Base-by-base conservation (phyloP, 2,888 invertebrate genomes). In the Caenorhabditis sp. region DNA sequence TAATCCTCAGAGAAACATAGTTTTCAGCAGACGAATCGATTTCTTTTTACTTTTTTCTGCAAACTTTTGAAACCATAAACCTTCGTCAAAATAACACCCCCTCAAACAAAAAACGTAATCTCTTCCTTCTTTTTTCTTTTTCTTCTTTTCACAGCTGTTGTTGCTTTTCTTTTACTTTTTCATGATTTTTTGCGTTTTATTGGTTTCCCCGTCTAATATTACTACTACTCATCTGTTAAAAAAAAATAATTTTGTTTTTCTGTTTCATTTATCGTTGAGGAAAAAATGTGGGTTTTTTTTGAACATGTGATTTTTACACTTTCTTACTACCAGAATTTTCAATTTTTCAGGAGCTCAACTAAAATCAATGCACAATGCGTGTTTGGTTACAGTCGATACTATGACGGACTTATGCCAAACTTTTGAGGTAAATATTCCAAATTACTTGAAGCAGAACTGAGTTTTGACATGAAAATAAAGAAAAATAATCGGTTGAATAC, bases 331-430 rank as follows among this genome's bases (percentile, higher is more conserved):
- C n/a, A n/a, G n/a, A n/a, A n/a, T n/a, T n/a, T n/a, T n/a, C n/a
- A n/a, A n/a, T n/a, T n/a, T n/a, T n/a, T n/a, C n/a, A 90, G 90
- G 97, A 60, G 95, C 96, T 4, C 99, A 99, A 90, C 91, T 97
- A 89, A 99, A 99, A 89, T 96, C 97, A 87, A 97, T 95, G 91
- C 97, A 99, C 89, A 99, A 99, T 89, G 93, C 97, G 75, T 91
- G 97, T 64, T 92, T 99, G 74, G 90, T 96, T 36, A 93, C 94
- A 3, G 68, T 67, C 1, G 63, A 65, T 27, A 57, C 60, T 0
- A 53, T 75, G 8, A 74, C 67, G 0, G 68, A 69, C 43, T 31
- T 77, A 1, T 72, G 72, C 31, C 63, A 66, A 50, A 71, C 72
- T 0, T 27, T 63, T 20, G 65, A 73, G 67, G 67, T 67, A 52